Conservation (phyloP, 2,888 invertebrate species). For the Oxyteleia sp. region DNA sequence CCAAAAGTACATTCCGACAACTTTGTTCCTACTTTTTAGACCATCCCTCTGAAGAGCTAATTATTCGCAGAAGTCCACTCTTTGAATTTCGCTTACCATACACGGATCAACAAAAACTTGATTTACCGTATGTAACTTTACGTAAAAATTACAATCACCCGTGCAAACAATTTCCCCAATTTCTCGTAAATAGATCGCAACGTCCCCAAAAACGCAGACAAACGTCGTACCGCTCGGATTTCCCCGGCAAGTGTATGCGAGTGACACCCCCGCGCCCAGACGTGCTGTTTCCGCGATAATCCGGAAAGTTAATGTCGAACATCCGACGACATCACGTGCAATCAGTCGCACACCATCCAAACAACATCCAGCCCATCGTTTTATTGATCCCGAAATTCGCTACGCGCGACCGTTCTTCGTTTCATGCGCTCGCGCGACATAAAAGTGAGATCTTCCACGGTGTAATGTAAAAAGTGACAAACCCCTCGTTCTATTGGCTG, state of each 20-base stretch:
- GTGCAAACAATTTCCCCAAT: background rate
- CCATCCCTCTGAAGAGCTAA: no score
- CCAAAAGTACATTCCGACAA: no score
- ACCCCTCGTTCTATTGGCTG: background rate
- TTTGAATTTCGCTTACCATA: no score
- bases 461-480: background rate
- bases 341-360: constrained; percentile 73
- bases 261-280: no score
- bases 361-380: constrained; percentile 79
- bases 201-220: background rate
- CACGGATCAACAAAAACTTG: no score
- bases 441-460: constrained; percentile 18
- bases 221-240: no score
- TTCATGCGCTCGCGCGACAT: constrained; percentile 36
- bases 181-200: background rate
- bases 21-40: no score
- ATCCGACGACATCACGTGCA: background rate
- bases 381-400: constrained; percentile 81
- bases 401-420: constrained; percentile 56
- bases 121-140: no score
- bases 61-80: no score
- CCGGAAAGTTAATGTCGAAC: background rate
- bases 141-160: background rate
- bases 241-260: no score
- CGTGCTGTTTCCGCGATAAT: background rate